Evolutionary conservation across 1,140 invertebrate species (phyloP).

Genomic region (Contarinia nasturtii): DNA sequence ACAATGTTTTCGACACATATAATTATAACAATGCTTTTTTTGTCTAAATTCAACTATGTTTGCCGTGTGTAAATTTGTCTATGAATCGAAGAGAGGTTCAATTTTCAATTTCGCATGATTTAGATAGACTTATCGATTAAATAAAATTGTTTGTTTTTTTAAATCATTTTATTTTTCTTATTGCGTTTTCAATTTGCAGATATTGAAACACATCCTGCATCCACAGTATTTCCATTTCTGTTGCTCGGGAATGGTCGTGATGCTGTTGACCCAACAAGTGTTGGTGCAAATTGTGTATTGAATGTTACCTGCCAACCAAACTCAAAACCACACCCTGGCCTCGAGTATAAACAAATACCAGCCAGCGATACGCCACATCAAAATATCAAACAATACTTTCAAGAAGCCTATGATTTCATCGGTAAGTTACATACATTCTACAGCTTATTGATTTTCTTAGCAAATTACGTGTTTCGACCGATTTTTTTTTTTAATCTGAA

Average conservation of each 20-base stretch:
- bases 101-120: too few species aligned
- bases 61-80: too few species aligned
- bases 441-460: not conserved
- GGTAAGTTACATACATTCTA: constrained; percentile 36
- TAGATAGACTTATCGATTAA: too few species aligned
- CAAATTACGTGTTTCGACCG: not conserved
- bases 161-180: too few species aligned
- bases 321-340: constrained; percentile 45
- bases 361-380: constrained; percentile 72
- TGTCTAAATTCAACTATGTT: too few species aligned
- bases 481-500: not conserved
- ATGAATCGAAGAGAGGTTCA: too few species aligned
- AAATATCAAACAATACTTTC: constrained; percentile 82
- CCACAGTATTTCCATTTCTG: constrained; percentile 68
- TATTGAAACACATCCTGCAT: constrained; percentile 58
- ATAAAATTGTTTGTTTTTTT: too few species aligned
- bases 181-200: constrained; percentile 25
- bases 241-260: constrained; percentile 74
- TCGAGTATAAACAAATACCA: constrained; percentile 65
- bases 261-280: constrained; percentile 49
- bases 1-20: too few species aligned
- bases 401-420: constrained; percentile 78
- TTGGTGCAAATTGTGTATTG: constrained; percentile 58
- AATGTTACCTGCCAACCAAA: constrained; percentile 68
- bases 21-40: too few species aligned